These are phyloP conservation scores for Sesia apiformis DNA, from an alignment of 2,888 invertebrate species.

Conservation along the genomic window DNA sequence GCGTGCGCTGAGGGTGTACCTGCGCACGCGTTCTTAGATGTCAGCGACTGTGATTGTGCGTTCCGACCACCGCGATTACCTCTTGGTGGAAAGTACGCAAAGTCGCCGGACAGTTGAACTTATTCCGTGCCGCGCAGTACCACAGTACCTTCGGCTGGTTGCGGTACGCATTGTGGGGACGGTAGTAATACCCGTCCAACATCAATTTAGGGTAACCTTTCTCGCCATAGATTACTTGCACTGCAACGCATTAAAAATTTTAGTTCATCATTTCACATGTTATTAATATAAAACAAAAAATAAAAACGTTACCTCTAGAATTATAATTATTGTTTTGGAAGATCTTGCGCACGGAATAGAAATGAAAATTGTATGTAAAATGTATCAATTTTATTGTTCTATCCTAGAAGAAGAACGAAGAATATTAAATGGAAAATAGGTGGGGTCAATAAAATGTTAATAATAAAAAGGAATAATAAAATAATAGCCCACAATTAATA, in stretches of 20 bases:
- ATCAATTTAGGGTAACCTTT: slow-evolving; percentile 58
- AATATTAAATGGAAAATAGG: no score
- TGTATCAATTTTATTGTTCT: no score
- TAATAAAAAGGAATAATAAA: no score
- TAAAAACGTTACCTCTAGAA: no score
- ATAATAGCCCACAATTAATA: no score
- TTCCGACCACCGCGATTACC: slow-evolving; percentile 40
- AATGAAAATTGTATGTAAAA: no score
- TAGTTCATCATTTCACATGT: background rate
- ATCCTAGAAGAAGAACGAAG: no score
- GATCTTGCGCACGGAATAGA: no score
- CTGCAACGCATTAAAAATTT: slow-evolving; percentile 30
- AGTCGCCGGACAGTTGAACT: slow-evolving; percentile 46
- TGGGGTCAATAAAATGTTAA: no score
- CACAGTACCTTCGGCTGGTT: slow-evolving; percentile 55
- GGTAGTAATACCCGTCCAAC: slow-evolving; percentile 47
- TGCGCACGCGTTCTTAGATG: slow-evolving; percentile 21
- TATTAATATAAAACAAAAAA: background rate
- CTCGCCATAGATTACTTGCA: slow-evolving; percentile 43
- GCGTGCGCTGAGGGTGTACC: slow-evolving; percentile 13
- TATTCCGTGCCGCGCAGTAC: slow-evolving; percentile 55
- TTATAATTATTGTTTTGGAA: no score
- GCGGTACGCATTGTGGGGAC: slow-evolving; percentile 62
- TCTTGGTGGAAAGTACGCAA: slow-evolving; percentile 46
- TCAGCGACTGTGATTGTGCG: slow-evolving; percentile 50